Conservation (phyloP, 2,113 vertebrate genomes). For the Lophotis ruficrista region DNA sequence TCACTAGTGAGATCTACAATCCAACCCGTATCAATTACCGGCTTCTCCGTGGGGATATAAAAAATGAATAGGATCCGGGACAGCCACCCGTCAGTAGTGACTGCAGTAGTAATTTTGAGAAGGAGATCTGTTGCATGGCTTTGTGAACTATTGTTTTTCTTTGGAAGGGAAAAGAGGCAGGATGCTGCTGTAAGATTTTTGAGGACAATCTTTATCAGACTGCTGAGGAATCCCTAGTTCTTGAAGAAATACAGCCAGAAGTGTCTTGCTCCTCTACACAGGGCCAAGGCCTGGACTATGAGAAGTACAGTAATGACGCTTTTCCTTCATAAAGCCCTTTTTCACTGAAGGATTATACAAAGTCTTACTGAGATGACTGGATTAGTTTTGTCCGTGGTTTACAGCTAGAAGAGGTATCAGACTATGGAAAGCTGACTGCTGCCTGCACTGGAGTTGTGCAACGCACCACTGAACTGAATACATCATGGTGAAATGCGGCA, state of each 20-base stretch:
- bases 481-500: neutral
- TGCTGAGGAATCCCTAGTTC: neutral
- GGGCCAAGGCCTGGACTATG: neutral
- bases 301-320: neutral
- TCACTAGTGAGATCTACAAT: neutral
- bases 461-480: neutral
- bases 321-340: neutral
- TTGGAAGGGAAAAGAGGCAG: neutral
- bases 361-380: neutral
- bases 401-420: neutral
- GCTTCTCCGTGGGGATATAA: neutral
- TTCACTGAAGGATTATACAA: neutral
- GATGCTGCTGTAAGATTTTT: neutral
- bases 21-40: neutral
- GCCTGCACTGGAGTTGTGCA: neutral
- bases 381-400: constrained; percentile 5
- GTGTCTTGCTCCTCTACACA: neutral
- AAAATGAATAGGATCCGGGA: neutral
- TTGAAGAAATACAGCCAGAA: neutral
- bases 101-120: neutral
- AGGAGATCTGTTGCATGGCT: neutral
- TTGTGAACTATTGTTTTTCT: neutral
- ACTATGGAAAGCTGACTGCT: neutral
- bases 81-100: neutral
- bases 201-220: neutral